A percentile compares a stretch with the other conserved stretches of the same genome.
Evolutionary conservation across 2,888 invertebrate species (phyloP).

Genomic region (Melanchra persicariae): DNA sequence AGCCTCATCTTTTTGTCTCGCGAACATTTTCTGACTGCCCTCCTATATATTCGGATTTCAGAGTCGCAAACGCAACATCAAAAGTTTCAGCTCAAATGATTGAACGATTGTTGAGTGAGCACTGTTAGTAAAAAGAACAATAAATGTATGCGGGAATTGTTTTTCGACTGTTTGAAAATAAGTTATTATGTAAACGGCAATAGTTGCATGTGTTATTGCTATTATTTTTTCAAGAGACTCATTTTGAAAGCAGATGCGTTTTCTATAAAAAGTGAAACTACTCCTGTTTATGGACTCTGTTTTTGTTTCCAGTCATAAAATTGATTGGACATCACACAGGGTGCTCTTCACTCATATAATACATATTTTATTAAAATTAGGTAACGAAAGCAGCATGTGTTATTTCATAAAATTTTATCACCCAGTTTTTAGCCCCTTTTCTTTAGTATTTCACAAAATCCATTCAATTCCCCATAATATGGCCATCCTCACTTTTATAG

Average conservation of each 20-base stretch:
- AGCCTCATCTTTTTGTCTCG: conserved; percentile 65
- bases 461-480: too few species aligned
- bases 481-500: neutral
- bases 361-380: neutral
- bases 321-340: neutral
- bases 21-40: conserved; percentile 46
- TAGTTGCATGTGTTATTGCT: neutral
- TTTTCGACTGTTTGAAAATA: conserved; percentile 25
- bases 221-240: neutral
- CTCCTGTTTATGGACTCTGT: neutral
- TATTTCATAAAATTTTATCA: neutral
- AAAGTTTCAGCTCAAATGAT: conserved; percentile 53
- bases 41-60: conserved; percentile 40
- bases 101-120: conserved; percentile 50
- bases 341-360: neutral
- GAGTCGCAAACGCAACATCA: conserved; percentile 49
- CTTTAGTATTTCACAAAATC: neutral
- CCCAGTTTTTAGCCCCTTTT: neutral
- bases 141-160: conserved; percentile 25
- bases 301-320: neutral
- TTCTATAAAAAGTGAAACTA: neutral
- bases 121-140: conserved; percentile 35
- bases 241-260: neutral
- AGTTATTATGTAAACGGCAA: conserved; percentile 23
- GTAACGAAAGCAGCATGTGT: neutral